These are phyloP conservation scores for Fistularia commersonii DNA, from an alignment of 2,797 vertebrate species.

Conservation along the genomic window DNA sequence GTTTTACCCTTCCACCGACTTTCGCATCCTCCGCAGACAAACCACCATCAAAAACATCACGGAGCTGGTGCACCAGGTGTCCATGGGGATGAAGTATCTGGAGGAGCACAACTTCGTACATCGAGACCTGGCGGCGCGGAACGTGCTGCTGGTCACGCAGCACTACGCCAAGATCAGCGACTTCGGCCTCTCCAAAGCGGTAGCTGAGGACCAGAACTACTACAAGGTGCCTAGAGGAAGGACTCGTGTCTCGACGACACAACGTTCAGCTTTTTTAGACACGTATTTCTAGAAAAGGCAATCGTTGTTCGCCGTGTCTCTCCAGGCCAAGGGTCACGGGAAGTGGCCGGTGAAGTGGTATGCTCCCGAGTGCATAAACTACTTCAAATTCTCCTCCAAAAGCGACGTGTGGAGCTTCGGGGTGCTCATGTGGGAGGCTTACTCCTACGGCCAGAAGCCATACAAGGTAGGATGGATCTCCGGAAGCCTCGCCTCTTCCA, in stretches of 20 bases:
- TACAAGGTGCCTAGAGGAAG: slow-evolving; percentile 67
- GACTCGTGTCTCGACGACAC: too few species aligned
- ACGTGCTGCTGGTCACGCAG: slow-evolving; percentile 93
- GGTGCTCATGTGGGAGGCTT: slow-evolving; percentile 97
- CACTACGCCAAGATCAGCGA: slow-evolving; percentile 99
- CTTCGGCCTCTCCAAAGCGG: slow-evolving; percentile 95
- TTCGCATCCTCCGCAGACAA: slow-evolving; percentile 72
- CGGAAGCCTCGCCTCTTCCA: too few species aligned
- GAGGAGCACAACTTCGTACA: slow-evolving; percentile 96
- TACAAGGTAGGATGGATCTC: slow-evolving; percentile 89
- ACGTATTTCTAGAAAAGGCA: too few species aligned
- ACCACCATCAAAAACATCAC: slow-evolving; percentile 87
- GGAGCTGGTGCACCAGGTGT: slow-evolving; percentile 95
- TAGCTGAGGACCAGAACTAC: slow-evolving; percentile 86
- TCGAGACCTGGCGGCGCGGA: slow-evolving; percentile 92
- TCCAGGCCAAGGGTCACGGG: slow-evolving; percentile 87
- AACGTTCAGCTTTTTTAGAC: too few species aligned
- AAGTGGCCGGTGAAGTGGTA: slow-evolving; percentile 99
- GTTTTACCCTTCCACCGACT: too few species aligned
- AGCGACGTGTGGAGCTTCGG: slow-evolving; percentile 99
- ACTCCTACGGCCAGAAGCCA: slow-evolving; percentile 90
- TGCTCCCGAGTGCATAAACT: slow-evolving; percentile 95
- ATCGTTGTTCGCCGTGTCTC: too few species aligned
- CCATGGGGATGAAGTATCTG: slow-evolving; percentile 97
- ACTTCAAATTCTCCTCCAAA: slow-evolving; percentile 92